phyloP scores from a whole-genome alignment of 2,113 vertebrate species.

The Tursiops truncatus region DNA sequence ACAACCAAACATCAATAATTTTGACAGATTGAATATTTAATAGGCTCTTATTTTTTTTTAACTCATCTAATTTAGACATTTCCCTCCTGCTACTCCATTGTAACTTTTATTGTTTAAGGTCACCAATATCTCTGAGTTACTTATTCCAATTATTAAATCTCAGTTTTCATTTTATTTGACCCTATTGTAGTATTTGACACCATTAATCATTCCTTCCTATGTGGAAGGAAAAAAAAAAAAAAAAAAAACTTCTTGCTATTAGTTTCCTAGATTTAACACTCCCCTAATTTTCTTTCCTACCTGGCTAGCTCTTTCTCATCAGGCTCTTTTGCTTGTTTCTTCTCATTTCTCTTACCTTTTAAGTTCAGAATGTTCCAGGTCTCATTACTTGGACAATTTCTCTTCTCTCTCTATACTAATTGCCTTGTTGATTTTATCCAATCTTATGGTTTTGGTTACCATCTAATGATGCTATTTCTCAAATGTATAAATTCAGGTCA shows the following conservation, averaged over 20 bases:
- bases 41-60: neutral
- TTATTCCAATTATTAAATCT: neutral
- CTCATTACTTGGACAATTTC: neutral
- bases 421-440: neutral
- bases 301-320: neutral
- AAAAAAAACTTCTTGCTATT: neutral
- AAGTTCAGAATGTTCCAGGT: neutral
- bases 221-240: neutral
- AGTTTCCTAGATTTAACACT: neutral
- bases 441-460: neutral
- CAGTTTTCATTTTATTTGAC: neutral
- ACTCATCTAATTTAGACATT: neutral
- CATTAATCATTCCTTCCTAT: neutral
- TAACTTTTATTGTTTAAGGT: neutral
- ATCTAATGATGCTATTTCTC: neutral
- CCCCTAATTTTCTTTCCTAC: neutral
- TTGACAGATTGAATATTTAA: neutral
- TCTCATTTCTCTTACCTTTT: neutral
- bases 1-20: neutral
- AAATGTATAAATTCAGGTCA: neutral
- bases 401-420: neutral
- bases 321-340: neutral
- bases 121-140: neutral
- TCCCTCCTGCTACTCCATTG: neutral
- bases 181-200: neutral